Base-by-base conservation (phyloP, 2,888 invertebrate genomes). In the Bombylius major region DNA sequence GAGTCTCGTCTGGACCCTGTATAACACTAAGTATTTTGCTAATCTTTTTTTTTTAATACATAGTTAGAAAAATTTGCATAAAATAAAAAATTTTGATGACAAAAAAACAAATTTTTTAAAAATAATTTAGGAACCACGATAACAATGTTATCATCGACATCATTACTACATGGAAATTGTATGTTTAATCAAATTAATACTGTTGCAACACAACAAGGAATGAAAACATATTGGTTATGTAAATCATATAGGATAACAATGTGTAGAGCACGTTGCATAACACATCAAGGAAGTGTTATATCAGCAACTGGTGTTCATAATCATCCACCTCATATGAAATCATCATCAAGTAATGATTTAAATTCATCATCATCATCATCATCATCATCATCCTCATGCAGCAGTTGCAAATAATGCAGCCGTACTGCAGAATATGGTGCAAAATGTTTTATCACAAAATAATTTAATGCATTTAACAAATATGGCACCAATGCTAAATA, bases 211-310 rank as follows among this genome's bases (percentile, higher is more conserved):
- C 75, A 74, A 60, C 74, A 75, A 65, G 75, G 75, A 59, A 74
- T 75, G 74, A 75, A 75, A 66, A 75, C 75, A 14, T 75, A 75
- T 60, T 75, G 75, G 75, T 66, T 75, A 51, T 75, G 75, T 62
- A 75, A 75, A 60, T 74, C 75, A 4, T 75, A 75, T 63, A 68
- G 75, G 36, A 72, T 75, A 58, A 73, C 72, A 59, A 74, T 75
- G 71, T 75, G 75, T 49, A 69, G 75, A 46, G 75, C 75, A 5
- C 67, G 75, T 56, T 75, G 75, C 58, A 75, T 75, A 56, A 75
- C 75, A 34, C 75, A 75, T 61, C 70, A 74, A 61, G 75, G 75
- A 12, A 66, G 72, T 47, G 72, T 75, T 34, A 75, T 75, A 62
- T 74, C 74, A 8, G 73, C 75, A 33, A 75, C 75, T 1, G 75